These are phyloP conservation scores for Xylota sylvarum DNA, from an alignment of 2,888 invertebrate species.

Conservation along the genomic window DNA sequence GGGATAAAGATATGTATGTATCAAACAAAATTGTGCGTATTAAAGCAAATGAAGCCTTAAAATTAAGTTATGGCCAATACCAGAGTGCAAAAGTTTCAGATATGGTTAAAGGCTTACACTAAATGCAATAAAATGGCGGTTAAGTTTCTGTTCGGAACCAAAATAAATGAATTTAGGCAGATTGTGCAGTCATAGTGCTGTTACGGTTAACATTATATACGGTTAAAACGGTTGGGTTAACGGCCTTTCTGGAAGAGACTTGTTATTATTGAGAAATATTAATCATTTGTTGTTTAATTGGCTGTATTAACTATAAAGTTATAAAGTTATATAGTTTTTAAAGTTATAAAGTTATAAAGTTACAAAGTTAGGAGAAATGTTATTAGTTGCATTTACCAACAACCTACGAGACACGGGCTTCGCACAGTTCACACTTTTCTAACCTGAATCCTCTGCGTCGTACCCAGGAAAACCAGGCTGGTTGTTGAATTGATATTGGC, in stretches of 20 bases:
- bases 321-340: conserved; percentile 41
- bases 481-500: conserved; percentile 67
- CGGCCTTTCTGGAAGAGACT: conserved; percentile 75
- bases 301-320: conserved; percentile 57
- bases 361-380: conserved; percentile 72
- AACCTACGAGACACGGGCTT: conserved; percentile 72
- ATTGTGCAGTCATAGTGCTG: conserved; percentile 72
- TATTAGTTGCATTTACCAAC: conserved; percentile 75
- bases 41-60: conserved; percentile 65
- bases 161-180: conserved; percentile 50
- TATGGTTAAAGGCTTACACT: conserved; percentile 58
- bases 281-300: conserved; percentile 62
- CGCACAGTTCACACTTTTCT: conserved; percentile 79
- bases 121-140: conserved; percentile 50
- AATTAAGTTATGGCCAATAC: conserved; percentile 43
- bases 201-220: conserved; percentile 77
- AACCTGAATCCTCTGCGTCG: conserved; percentile 82
- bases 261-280: conserved; percentile 71
- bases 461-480: conserved; percentile 83
- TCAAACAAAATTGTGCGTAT: conserved; percentile 34
- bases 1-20: background rate
- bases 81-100: conserved; percentile 38
- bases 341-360: conserved; percentile 50
- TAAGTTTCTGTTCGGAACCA: conserved; percentile 36
- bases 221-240: conserved; percentile 76